These are phyloP conservation scores for Fundulus diaphanus DNA, from an alignment of 2,797 vertebrate genomes.

Conservation along the genomic window DNA sequence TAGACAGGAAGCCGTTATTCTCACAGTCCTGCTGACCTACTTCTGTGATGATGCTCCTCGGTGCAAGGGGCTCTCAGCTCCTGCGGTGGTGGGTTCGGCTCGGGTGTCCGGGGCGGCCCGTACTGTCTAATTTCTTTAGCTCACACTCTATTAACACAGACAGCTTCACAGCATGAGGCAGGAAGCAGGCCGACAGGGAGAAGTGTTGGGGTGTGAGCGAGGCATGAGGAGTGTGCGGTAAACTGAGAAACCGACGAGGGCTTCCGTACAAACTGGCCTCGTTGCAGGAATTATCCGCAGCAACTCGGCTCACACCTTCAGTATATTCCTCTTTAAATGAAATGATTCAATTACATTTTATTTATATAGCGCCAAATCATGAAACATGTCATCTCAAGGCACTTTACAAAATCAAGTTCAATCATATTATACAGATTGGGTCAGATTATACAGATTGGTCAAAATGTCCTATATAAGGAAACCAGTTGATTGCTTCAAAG, in stretches of 20 bases:
- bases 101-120: slow-evolving; percentile 4
- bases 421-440: too few species aligned
- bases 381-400: too few species aligned
- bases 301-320: neutral
- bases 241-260: slow-evolving; percentile 15
- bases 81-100: neutral
- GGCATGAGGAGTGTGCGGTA: slow-evolving; percentile 12
- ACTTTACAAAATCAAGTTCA: too few species aligned
- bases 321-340: neutral
- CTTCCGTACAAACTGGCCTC: neutral
- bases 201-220: slow-evolving; percentile 33
- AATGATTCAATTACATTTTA: too few species aligned
- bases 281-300: neutral
- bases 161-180: slow-evolving; percentile 17
- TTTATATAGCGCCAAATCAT: too few species aligned
- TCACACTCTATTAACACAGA: slow-evolving; percentile 28
- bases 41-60: slow-evolving; percentile 27
- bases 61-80: slow-evolving; percentile 2
- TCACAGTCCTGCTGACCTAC: slow-evolving; percentile 47
- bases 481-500: too few species aligned
- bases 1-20: slow-evolving; percentile 40
- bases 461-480: too few species aligned
- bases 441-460: too few species aligned
- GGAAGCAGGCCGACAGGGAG: slow-evolving; percentile 27
- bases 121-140: slow-evolving; percentile 19